Evolutionary conservation across 1,140 invertebrate genomes (phyloP), one percentile per base, ranked within the genome.

Genomic region (Tetramorium alpestre): DNA sequence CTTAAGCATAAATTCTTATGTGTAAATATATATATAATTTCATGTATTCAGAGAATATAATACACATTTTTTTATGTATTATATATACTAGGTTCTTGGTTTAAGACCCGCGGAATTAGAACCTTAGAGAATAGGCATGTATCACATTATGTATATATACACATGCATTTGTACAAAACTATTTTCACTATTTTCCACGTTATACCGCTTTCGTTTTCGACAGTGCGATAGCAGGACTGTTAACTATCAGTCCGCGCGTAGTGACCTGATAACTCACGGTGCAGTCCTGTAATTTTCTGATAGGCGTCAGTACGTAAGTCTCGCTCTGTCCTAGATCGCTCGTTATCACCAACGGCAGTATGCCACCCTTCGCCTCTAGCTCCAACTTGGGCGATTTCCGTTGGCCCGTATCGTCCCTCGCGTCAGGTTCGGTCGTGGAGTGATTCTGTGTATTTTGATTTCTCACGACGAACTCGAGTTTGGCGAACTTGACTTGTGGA

Each of bases 401-500:
- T 0, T 94, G 94, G 56, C 76, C 65, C 64, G 95, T 95, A 62
- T 95, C 93, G 38, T 91, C 64, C 18, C 65, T 87, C n/a, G 73
- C 67, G 0, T 91, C 87, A 0, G 25, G n/a, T 1, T 91, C 90
- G n/a, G 38, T 25, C 72, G 85, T 69, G 94, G 87, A 44, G 94
- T 96, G 25, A 93, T 88, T 96, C 95, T 96, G 90, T 93, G 95
- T 81, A 94, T 94, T 81, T 94, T 96, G 91, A 93, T 95, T 78
- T 94, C 94, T 94, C 95, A 96, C 73, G 92, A 96, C 69, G 94
- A 95, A 95, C 94, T 97, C 97, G 41, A 96, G 93, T 94, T 97
- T 97, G 78, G 96, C 96, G 92, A 98, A 98, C 92, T 97, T 97
- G 2, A 98, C 96, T 90, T 97, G 97, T 2, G 97, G 97, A 94